phyloP scores from a whole-genome alignment of 2,797 vertebrate genomes.

The Rhinella marina region DNA sequence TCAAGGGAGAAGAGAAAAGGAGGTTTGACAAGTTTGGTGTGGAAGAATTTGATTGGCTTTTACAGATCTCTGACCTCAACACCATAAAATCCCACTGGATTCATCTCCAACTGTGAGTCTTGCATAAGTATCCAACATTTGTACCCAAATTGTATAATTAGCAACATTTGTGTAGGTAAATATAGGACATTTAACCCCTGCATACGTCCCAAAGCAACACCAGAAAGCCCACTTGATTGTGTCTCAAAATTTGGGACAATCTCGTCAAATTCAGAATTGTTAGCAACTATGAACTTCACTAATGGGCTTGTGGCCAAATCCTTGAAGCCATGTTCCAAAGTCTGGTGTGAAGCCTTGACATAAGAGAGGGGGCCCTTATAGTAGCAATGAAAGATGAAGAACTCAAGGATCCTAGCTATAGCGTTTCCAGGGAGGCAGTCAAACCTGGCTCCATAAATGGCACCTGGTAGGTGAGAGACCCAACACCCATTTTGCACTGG shows the following conservation, averaged over 20 bases:
- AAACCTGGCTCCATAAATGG: background rate
- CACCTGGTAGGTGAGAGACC: background rate
- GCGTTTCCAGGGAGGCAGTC: too few relatives aligned
- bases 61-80: background rate
- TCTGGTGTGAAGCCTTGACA: background rate
- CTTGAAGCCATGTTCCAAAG: background rate
- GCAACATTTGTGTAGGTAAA: too few relatives aligned
- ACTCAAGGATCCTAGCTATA: background rate
- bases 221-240: too few relatives aligned
- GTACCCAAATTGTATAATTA: background rate
- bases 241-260: too few relatives aligned
- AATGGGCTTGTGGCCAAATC: background rate
- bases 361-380: background rate
- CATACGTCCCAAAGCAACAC: too few relatives aligned
- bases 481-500: background rate
- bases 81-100: background rate
- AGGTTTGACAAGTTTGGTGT: background rate
- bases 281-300: background rate
- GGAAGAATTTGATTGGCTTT: background rate
- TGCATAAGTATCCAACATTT: background rate
- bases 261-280: too few relatives aligned
- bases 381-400: background rate
- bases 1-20: background rate
- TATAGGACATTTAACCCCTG: too few relatives aligned
- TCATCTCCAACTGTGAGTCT: background rate